phyloP scores from a whole-genome alignment of 2,113 vertebrate genomes.

The Podiceps cristatus region DNA sequence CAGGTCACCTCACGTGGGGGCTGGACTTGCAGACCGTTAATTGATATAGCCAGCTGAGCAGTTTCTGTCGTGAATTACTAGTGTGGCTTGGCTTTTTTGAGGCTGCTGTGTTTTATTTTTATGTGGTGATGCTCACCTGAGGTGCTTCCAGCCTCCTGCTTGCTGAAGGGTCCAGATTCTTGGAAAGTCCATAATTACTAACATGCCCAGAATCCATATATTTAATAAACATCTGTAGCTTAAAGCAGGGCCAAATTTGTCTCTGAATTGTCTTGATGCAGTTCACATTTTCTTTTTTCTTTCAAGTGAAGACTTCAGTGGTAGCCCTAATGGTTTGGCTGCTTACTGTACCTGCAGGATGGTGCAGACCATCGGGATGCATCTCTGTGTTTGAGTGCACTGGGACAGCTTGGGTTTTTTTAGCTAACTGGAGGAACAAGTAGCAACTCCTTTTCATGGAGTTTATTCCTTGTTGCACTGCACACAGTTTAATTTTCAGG shows the following conservation, averaged over 20 bases:
- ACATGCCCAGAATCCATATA: not conserved
- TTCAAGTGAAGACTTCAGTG: not conserved
- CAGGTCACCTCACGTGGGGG: not conserved
- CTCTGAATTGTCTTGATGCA: not conserved
- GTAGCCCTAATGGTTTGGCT: not conserved
- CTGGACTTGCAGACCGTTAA: not conserved
- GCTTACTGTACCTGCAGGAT: not conserved
- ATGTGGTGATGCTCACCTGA: not conserved
- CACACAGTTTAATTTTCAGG: not conserved
- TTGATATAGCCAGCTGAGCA: not conserved
- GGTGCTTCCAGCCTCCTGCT: not conserved
- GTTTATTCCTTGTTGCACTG: not conserved
- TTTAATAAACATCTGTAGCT: not conserved
- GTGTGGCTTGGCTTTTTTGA: not conserved
- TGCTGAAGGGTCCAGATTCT: not conserved
- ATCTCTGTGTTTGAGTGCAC: not conserved
- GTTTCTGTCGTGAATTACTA: not conserved
- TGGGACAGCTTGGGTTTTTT: not conserved
- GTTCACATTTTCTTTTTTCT: not conserved
- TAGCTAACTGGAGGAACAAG: not conserved
- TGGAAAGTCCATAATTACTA: not conserved
- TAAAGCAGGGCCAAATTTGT: not conserved
- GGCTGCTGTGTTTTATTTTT: not conserved
- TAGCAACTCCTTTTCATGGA: not conserved
- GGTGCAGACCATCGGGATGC: not conserved